Evolutionary conservation across 2,888 invertebrate species (phyloP), one percentile per base, ranked within the genome.

Genomic region (Sinhomidia bicolor): DNA sequence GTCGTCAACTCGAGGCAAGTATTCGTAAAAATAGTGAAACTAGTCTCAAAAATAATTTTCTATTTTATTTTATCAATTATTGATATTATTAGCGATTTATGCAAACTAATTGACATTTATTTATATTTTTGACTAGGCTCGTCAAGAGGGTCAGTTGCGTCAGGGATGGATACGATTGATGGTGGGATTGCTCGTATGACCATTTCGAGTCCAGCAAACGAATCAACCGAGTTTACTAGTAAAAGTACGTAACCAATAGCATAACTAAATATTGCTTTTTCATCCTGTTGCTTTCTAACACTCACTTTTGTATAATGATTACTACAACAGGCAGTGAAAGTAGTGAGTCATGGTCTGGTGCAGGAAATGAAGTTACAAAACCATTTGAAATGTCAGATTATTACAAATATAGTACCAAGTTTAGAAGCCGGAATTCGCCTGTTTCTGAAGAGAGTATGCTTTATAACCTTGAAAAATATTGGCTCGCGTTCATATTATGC

Each of bases 321-420:
- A 44, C n/a, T 29, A 20, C 20, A 44, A 41, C 68, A 92, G 92
- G 91, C 76, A 92, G 91, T 76, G 92, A 91, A 90, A 90, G 90
- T 65, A 90, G 89, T 29, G 90, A 90, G 54, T 80, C 87, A 0
- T 89, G 89, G 88, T 78, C 74, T n/a, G 89, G 85, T 23, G 17
- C 78, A 20, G 62, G 89, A 6, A 91, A 92, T 62, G 99, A 99
- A 94, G 97, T 98, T 85, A 97, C 97, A 0, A 99, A 99, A 93
- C 99, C 99, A 2, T 99, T 98, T 94, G 99, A 99, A 95, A 98
- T 99, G 97, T 96, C 98, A 0, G 99, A 99, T 94, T 99, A 98
- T 94, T 99, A 98, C 94, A 99, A 99, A 94, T 99, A 99, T 94
- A 99, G 98, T 80, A 98, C 98, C 5, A 98, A 98, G 93, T 98